Percentiles rank a stretch among this genome's conserved stretches.
Evolutionary conservation across 2,888 invertebrate species (phyloP).

Genomic region (Globia sparganii): DNA sequence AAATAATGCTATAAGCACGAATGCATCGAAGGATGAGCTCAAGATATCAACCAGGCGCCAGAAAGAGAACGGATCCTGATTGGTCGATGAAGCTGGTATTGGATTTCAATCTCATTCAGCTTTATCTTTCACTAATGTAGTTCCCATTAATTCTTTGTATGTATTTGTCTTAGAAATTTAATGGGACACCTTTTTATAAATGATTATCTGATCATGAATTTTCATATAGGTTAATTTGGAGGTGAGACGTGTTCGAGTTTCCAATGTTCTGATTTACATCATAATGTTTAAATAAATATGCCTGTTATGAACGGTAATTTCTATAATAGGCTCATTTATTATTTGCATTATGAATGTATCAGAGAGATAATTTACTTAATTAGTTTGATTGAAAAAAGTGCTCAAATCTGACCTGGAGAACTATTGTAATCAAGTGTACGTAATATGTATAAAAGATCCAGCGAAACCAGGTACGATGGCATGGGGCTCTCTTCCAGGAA

Average conservation of each 20-base stretch:
- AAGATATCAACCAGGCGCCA: constrained; percentile 62
- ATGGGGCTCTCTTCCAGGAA: too few relatives aligned
- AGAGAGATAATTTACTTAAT: background rate
- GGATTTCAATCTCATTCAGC: constrained; percentile 43
- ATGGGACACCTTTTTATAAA: constrained; percentile 65
- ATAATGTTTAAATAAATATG: constrained; percentile 38
- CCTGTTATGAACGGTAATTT: constrained; percentile 35
- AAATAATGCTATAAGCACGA: constrained; percentile 56
- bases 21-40: constrained; percentile 63
- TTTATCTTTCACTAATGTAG: constrained; percentile 56
- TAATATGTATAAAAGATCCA: too few relatives aligned
- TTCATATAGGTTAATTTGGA: constrained; percentile 59
- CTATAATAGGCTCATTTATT: constrained; percentile 33
- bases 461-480: too few relatives aligned
- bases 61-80: constrained; percentile 43
- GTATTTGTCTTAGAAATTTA: constrained; percentile 65
- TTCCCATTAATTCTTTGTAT: constrained; percentile 54
- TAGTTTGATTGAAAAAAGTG: background rate
- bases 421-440: background rate
- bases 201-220: constrained; percentile 67
- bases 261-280: constrained; percentile 57
- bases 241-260: constrained; percentile 39
- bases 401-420: background rate
- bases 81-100: constrained; percentile 53
- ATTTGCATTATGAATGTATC: constrained; percentile 29